Conservation (phyloP, 2,888 invertebrate genomes). For the Galeopsomyia nigrocyanea region DNA sequence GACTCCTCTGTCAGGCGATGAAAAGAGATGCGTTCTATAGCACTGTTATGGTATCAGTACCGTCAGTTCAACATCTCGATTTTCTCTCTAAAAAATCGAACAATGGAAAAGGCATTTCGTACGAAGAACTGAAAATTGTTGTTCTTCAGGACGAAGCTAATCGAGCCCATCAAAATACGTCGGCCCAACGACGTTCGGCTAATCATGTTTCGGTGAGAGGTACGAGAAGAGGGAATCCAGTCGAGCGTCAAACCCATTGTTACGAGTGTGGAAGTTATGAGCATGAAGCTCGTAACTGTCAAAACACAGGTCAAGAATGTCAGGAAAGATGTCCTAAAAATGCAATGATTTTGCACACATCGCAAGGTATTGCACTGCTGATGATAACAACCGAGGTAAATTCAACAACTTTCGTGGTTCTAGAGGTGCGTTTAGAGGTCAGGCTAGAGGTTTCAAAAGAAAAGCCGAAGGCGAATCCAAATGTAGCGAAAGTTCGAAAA, state of each 20-base stretch:
- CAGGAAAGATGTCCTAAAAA: neutral
- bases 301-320: slow-evolving; percentile 4
- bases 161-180: neutral
- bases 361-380: no score
- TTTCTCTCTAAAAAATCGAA: neutral
- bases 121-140: neutral
- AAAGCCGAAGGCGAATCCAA: neutral
- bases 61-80: neutral
- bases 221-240: neutral
- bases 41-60: neutral
- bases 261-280: slow-evolving; percentile 46
- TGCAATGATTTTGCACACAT: neutral
- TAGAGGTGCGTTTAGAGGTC: neutral
- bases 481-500: neutral
- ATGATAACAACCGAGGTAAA: neutral
- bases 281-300: slow-evolving; percentile 48
- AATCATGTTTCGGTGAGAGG: no score
- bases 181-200: no score
- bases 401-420: neutral
- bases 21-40: slow-evolving; percentile 13
- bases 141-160: neutral
- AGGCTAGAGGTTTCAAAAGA: neutral
- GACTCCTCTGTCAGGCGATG: slow-evolving; percentile 19
- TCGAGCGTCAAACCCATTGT: slow-evolving; percentile 26
- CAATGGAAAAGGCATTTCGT: neutral